Conservation (phyloP, 1,140 invertebrate genomes). For the Coenobita brevimanus region DNA sequence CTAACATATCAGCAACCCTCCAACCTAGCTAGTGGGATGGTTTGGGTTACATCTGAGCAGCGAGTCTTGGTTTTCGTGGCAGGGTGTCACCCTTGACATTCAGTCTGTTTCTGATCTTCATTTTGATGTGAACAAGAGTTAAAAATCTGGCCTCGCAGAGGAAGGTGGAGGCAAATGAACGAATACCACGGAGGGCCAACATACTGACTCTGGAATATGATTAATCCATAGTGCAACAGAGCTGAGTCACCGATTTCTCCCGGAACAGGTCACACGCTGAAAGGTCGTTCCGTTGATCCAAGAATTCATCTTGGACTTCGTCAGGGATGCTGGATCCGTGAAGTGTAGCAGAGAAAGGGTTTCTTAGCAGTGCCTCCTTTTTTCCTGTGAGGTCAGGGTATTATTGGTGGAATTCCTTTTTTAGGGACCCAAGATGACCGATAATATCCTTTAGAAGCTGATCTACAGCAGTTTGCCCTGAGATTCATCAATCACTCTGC, state of each 20-base stretch:
- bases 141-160: too few relatives aligned
- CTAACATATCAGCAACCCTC: too few relatives aligned
- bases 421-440: conserved; percentile 40
- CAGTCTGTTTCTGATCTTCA: not conserved
- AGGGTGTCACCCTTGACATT: not conserved
- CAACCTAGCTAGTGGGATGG: too few relatives aligned
- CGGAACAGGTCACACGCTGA: conserved; percentile 29
- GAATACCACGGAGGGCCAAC: not conserved
- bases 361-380: conserved; percentile 15
- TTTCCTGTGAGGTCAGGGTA: conserved; percentile 44
- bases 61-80: conserved; percentile 8
- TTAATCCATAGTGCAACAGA: conserved; percentile 40
- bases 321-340: too few relatives aligned
- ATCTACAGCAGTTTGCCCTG: conserved; percentile 40
- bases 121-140: conserved; percentile 19
- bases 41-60: too few relatives aligned
- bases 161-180: too few relatives aligned
- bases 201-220: too few relatives aligned
- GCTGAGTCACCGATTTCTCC: conserved; percentile 36
- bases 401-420: conserved; percentile 57
- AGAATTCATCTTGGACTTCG: too few relatives aligned
- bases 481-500: conserved; percentile 47
- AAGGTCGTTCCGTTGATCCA: conserved; percentile 37
- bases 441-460: conserved; percentile 52
- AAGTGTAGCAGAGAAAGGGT: too few relatives aligned